Conservation (phyloP, 2,888 invertebrate species). For the Latrodectus elegans region DNA sequence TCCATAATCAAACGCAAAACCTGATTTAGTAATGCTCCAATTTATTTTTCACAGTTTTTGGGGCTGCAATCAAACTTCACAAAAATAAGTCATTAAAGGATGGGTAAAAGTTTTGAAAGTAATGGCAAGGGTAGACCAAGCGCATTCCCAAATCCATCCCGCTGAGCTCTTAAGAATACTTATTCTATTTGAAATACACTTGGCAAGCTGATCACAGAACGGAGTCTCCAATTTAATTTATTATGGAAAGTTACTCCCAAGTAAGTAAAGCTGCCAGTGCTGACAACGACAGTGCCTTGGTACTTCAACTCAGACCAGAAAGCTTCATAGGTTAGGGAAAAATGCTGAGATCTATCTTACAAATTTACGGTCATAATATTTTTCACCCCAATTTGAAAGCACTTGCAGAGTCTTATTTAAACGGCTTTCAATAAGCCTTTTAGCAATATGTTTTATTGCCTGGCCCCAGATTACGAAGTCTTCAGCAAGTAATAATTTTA, state of each 20-base stretch:
- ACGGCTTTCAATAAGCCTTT: background rate
- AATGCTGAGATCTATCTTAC: background rate
- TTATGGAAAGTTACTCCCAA: constrained; percentile 1
- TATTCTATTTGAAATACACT: background rate
- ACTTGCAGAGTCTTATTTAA: constrained; percentile 7
- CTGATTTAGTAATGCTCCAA: constrained; percentile 14
- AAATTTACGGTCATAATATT: background rate
- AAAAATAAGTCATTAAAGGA: constrained; percentile 23
- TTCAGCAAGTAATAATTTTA: background rate
- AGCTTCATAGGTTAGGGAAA: background rate
- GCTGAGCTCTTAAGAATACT: background rate
- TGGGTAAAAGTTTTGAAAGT: constrained; percentile 7
- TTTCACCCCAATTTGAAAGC: constrained; percentile 6
- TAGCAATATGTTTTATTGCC: background rate
- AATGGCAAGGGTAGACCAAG: background rate
- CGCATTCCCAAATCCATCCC: background rate
- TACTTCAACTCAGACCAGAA: constrained; percentile 2
- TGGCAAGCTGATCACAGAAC: background rate
- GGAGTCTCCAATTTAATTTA: constrained; percentile 5
- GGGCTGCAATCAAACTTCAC: constrained; percentile 10
- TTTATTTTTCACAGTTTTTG: background rate
- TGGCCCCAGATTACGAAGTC: constrained; percentile 7
- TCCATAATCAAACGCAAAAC: background rate
- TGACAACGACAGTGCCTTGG: background rate
- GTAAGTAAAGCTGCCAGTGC: background rate